Base-by-base conservation (phyloP, 2,797 vertebrate species). In the Masticophis lateralis region DNA sequence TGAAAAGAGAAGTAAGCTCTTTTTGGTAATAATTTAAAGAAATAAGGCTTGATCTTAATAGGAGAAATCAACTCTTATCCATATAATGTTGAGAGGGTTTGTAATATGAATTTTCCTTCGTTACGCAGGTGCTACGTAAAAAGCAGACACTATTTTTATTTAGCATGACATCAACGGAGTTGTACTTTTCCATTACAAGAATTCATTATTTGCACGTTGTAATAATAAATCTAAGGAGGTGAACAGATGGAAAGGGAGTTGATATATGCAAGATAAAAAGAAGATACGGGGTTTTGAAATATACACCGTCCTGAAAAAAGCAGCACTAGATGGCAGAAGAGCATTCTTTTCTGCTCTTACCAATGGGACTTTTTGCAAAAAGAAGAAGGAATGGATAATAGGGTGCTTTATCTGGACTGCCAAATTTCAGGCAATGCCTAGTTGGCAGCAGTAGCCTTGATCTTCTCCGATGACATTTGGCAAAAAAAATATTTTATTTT, bases 261-360 rank as follows among this genome's bases (percentile, higher is more conserved):
- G 37, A 37, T 18, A 74, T 7, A 74, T 37, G 32, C 16, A 37
- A 7, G 32, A 25, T 6, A 12, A 18, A 55, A 90, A 60, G 28
- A 56, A 91, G 1, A n/a, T 47, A 5, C 18, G 11, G 22, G 14
- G 11, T 87, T 86, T 27, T 10, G 16, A 89, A 28, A 51, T 37
- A 32, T 3, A 2, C 53, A 7, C 91, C 60, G n/a, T 96, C 96
- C 94, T 90, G 89, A 14, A 37, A 20, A 94, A 60, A 86, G 0
- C 2, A 18, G 89, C 97, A 97, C 97, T 96, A 98, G 98, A 97
- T 98, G 98, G 98, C 96, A 97, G 57, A 0, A 95, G 97, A 96
- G 97, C 94, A 93, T 60, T 95, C 97, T 96, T 90, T 83, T 91
- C 56, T 95, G 51, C 20, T 83, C 20, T 47, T 83, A 83, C 37